Conservation (phyloP, 2,113 vertebrate genomes). For the Agelaius phoeniceus region DNA sequence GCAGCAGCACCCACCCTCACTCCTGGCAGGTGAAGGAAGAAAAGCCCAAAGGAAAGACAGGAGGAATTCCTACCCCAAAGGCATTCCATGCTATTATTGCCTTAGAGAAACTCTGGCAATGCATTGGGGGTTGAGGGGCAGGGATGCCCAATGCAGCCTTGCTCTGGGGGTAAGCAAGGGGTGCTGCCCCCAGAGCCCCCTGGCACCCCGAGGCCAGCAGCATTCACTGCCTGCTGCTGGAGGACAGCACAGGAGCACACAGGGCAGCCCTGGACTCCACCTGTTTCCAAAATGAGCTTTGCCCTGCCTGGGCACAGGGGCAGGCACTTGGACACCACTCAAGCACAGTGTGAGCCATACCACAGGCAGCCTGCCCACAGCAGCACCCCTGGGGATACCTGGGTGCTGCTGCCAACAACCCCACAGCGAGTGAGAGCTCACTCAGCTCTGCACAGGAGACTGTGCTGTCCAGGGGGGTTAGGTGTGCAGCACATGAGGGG, state of each 20-base stretch:
- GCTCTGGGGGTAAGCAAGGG: neutral
- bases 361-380: neutral
- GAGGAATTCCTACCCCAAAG: neutral
- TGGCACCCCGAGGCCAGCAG: fast-evolving
- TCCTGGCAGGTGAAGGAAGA: neutral
- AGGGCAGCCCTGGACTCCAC: neutral
- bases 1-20: neutral
- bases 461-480: fast-evolving
- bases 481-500: neutral
- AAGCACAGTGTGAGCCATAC: neutral
- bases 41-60: neutral
- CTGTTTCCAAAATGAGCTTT: neutral
- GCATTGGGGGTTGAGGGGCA: neutral
- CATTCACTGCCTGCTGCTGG: neutral
- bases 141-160: fast-evolving
- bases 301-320: neutral
- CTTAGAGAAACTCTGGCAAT: neutral
- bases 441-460: neutral
- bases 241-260: neutral
- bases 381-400: neutral
- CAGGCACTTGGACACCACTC: neutral
- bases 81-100: neutral
- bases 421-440: fast-evolving
- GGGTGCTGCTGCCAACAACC: neutral
- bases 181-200: neutral